A percentile compares a stretch with the other conserved stretches of the same genome.
Conservation (phyloP, 2,888 invertebrate genomes). For the Gymnoscelis rufifasciata region DNA sequence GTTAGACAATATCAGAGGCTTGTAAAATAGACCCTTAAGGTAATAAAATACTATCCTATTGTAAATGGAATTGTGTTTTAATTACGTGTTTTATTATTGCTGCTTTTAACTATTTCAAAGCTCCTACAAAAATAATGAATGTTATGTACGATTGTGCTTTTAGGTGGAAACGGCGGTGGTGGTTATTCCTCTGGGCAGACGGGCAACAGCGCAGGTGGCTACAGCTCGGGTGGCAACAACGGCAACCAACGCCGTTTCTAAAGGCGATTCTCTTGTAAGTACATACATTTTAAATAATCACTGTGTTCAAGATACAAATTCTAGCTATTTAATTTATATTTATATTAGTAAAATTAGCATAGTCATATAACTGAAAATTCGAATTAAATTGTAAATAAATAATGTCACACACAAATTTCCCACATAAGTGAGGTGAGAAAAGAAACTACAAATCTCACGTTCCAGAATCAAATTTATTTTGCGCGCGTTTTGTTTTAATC, state of each 20-base stretch:
- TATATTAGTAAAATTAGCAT: no score
- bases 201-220: constrained; percentile 44
- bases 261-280: constrained; percentile 58
- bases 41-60: no score
- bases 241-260: constrained; percentile 58
- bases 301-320: neutral
- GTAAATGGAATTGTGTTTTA: no score
- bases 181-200: constrained; percentile 40
- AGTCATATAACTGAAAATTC: no score
- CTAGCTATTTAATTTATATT: neutral
- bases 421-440: neutral
- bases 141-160: no score
- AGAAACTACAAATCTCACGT: neutral
- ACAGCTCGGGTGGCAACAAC: constrained; percentile 35
- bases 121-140: no score
- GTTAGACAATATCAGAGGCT: no score
- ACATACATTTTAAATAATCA: constrained; percentile 21
- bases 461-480: neutral
- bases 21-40: no score
- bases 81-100: neutral
- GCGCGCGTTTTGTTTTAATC: no score
- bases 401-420: no score
- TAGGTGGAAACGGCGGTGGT: constrained; percentile 32
- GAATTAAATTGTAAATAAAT: no score
- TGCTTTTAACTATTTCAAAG: no score